Conservation (phyloP, 1,140 invertebrate species). For the Aphelinus atriplicis region DNA sequence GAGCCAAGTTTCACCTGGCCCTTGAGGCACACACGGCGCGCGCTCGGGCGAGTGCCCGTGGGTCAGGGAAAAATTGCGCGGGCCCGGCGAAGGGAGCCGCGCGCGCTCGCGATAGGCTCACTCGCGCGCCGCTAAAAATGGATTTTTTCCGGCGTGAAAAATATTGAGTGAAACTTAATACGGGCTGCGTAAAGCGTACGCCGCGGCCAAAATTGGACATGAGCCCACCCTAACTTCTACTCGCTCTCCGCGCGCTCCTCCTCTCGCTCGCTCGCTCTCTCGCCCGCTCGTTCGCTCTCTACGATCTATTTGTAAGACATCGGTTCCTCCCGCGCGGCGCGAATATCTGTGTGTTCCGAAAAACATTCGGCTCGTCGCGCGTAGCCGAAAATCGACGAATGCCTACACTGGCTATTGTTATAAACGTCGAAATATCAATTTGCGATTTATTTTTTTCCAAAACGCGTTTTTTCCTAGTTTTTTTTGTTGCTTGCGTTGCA, state of each 20-base stretch:
- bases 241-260: slow-evolving; percentile 30
- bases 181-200: slow-evolving; percentile 58
- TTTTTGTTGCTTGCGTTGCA: too few relatives aligned
- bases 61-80: background rate
- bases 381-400: too few relatives aligned
- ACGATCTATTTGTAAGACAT: slow-evolving; percentile 68
- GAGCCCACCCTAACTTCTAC: slow-evolving; percentile 56
- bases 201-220: slow-evolving; percentile 66
- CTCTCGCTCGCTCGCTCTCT: slow-evolving; percentile 41
- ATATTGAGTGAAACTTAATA: slow-evolving; percentile 67
- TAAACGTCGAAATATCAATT: background rate
- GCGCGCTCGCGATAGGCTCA: slow-evolving; percentile 12
- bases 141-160: slow-evolving; percentile 57
- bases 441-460: background rate
- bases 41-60: too few relatives aligned
- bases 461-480: background rate
- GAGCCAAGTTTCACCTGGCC: too few relatives aligned
- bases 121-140: slow-evolving; percentile 43
- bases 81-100: too few relatives aligned
- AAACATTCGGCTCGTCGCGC: slow-evolving; percentile 49
- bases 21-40: too few relatives aligned
- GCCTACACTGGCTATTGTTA: too few relatives aligned
- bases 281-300: slow-evolving; percentile 47
- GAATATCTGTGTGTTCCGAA: slow-evolving; percentile 56
- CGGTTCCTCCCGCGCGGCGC: slow-evolving; percentile 57